Conservation (phyloP, 2,113 vertebrate species). For the Neoarius graeffei region DNA sequence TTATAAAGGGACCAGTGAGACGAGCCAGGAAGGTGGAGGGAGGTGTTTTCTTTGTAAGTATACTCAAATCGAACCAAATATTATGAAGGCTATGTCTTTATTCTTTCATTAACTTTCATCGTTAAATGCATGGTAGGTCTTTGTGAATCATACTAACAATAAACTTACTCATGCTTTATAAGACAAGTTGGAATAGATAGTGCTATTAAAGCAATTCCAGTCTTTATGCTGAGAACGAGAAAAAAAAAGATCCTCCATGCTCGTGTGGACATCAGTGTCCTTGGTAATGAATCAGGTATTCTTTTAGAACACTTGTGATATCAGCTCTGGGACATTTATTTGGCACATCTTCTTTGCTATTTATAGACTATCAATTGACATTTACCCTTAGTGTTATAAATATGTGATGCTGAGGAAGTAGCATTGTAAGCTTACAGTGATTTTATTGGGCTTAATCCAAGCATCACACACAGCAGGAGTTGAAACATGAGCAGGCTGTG, state of each 20-base stretch:
- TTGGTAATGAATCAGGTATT: not conserved
- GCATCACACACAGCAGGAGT: not conserved
- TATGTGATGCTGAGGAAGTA: not conserved
- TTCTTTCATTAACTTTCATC: constrained; percentile 42
- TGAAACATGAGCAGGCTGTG: not conserved
- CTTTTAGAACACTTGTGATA: not conserved
- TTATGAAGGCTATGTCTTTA: constrained; percentile 37
- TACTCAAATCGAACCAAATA: constrained; percentile 46
- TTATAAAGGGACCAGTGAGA: constrained; percentile 73
- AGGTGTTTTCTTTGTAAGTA: constrained; percentile 80
- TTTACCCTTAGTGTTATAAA: not conserved
- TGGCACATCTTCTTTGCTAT: not conserved
- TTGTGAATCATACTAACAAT: constrained; percentile 25
- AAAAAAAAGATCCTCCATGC: not conserved
- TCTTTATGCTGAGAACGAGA: not conserved
- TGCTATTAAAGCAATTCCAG: not conserved
- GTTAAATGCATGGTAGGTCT: constrained; percentile 36
- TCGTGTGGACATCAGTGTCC: not conserved
- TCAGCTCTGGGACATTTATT: not conserved
- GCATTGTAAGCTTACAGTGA: not conserved
- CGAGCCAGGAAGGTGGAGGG: constrained; percentile 79
- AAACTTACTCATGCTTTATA: not conserved
- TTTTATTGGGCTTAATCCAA: constrained; percentile 17
- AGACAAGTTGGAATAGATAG: not conserved
- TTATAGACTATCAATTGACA: not conserved